A percentile compares a stretch with the other conserved stretches of the same genome.
These are phyloP conservation scores for Meta bourneti DNA, from an alignment of 2,888 invertebrate genomes.

Conservation along the genomic window DNA sequence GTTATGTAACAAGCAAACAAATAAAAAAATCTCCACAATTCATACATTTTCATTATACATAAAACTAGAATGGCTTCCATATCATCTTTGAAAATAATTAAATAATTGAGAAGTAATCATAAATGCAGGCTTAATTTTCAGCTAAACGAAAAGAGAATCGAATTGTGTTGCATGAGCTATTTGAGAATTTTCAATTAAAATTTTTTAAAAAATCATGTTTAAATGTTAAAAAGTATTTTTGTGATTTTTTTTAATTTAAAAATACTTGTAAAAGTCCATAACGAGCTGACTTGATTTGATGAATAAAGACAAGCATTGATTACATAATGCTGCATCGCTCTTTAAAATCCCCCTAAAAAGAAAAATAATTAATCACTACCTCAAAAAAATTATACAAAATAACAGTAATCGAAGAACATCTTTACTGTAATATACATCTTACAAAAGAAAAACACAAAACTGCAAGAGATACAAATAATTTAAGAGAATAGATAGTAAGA, in stretches of 20 bases:
- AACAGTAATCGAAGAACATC: not conserved
- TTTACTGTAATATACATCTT: not conserved
- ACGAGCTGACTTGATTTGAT: not conserved
- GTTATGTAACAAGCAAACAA: too few relatives aligned
- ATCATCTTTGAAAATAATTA: too few relatives aligned
- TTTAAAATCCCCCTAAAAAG: slow-evolving; percentile 65
- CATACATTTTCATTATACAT: too few relatives aligned
- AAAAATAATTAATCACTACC: not conserved
- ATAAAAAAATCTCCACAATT: too few relatives aligned
- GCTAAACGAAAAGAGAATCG: not conserved
- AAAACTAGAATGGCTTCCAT: too few relatives aligned
- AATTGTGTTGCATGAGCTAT: not conserved
- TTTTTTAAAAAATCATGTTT: not conserved
- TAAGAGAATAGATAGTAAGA: too few relatives aligned
- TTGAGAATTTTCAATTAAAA: not conserved
- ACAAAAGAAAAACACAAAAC: too few relatives aligned
- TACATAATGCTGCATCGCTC: slow-evolving; percentile 72
- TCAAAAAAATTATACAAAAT: not conserved
- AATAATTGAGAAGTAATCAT: too few relatives aligned
- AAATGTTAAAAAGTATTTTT: not conserved
- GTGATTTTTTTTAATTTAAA: not conserved
- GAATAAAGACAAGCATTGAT: not conserved
- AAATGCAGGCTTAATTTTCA: not conserved
- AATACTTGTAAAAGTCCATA: slow-evolving; percentile 39
- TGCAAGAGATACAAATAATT: too few relatives aligned